Base-by-base conservation (phyloP, 2,888 invertebrate species). In the Xestia c-nigrum region DNA sequence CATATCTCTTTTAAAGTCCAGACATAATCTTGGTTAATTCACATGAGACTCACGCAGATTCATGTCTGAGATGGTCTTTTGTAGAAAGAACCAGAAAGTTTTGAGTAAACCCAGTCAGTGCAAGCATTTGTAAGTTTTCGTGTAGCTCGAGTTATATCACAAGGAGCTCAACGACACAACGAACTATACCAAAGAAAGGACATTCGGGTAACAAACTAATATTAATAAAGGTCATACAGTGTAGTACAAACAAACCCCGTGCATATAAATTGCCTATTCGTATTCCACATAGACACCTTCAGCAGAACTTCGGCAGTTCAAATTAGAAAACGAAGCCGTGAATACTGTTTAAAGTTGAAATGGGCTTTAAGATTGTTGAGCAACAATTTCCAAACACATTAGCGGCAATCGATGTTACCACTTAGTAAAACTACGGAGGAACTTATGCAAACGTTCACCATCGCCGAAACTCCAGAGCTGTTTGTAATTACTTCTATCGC, bases 401-500 rank as follows among this genome's bases (percentile, higher is more conserved):
- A 89, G 91, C 71, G 74, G 85, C 85, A 89, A 89, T 91, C 89
- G 88, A 90, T 89, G 90, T 84, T 85, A 79, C 89, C 84, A 83
- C 89, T 88, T 86, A 87, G 87, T 84, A 86, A 87, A 89, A 88
- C 88, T 90, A 90, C 84, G 85, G 83, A 75, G 79, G 57, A 90
- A 91, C 90, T 92, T 90, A 87, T 82, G 84, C 83, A 71, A 72
- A 84, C 74, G 68, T 78, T 72, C 75, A 72, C 66, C 79, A 80
- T 78, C 85, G 87, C 84, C 78, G 78, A 76, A 92, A 90, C 78
- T 88, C 85, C 78, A 78, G 86, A 86, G 89, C 90, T 88, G 89
- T 92, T 90, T 89, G 90, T 91, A 92, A 92, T 92, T 89, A 92
- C 92, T 92, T 92, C 80, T 85, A 83, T 87, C 85, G 88, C 87